Evolutionary conservation across 1,140 invertebrate species (phyloP).

Genomic region (Tetramorium simillimum): DNA sequence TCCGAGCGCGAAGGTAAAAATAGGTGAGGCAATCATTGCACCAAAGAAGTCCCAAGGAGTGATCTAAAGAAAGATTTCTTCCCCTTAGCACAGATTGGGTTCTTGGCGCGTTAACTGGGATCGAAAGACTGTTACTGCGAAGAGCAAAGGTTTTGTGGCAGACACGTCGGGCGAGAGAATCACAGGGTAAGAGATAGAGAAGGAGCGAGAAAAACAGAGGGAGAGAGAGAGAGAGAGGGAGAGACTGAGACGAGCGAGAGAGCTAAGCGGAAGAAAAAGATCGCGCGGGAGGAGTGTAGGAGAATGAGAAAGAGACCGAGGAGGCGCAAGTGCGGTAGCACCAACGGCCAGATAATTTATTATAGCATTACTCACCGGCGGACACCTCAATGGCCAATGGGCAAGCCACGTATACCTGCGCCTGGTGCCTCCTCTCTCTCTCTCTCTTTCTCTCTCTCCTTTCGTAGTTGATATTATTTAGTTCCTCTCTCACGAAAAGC

Average conservation of each 20-base stretch:
- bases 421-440: conserved; percentile 29
- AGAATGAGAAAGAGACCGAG: conserved; percentile 35
- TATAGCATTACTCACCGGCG: conserved; percentile 82
- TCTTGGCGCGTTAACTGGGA: conserved; percentile 40
- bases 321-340: conserved; percentile 72
- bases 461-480: conserved; percentile 81
- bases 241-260: conserved; percentile 27
- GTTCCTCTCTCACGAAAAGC: conserved; percentile 65
- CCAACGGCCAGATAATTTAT: conserved; percentile 81
- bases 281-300: not conserved
- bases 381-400: conserved; percentile 82
- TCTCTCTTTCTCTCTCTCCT: not conserved
- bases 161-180: not conserved
- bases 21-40: conserved; percentile 26
- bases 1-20: conserved; percentile 43
- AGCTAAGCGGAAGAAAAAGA: conserved; percentile 32
- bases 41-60: not conserved
- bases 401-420: conserved; percentile 71
- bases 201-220: not conserved
- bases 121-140: conserved; percentile 25
- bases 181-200: not conserved
- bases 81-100: conserved; percentile 27
- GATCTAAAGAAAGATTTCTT: conserved; percentile 20
- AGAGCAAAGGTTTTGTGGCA: conserved; percentile 22
- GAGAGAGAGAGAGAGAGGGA: conserved; percentile 36